Percentiles rank a stretch among this genome's conserved stretches.
These are phyloP conservation scores for Panagrolaimus sp. DNA, from an alignment of 1,140 invertebrate genomes.

Conservation along the genomic window DNA sequence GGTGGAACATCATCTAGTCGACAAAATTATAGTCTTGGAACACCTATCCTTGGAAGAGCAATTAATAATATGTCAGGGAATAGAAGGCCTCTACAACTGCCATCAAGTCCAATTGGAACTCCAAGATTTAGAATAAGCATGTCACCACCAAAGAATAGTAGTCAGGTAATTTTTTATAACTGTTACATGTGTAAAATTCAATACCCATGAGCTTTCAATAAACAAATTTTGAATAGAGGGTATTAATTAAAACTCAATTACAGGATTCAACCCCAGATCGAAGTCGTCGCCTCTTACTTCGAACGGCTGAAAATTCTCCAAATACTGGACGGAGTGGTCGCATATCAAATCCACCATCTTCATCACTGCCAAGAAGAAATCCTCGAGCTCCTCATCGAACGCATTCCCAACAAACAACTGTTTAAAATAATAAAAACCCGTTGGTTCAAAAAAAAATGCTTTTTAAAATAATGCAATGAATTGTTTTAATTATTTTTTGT, in stretches of 20 bases:
- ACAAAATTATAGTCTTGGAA: background rate
- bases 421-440: background rate
- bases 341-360: background rate
- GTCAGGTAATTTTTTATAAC: too few relatives aligned
- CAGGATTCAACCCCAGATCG: background rate
- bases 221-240: background rate
- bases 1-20: background rate
- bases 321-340: too few relatives aligned
- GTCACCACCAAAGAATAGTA: conserved; percentile 6
- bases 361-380: conserved; percentile 1
- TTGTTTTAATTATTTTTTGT: too few relatives aligned
- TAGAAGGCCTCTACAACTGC: background rate
- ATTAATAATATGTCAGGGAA: background rate
- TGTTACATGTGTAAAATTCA: too few relatives aligned
- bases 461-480: too few relatives aligned
- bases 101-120: background rate
- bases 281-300: background rate
- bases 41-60: background rate
- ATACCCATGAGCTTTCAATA: too few relatives aligned
- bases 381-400: conserved; percentile 2
- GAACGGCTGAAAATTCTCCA: background rate
- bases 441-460: too few relatives aligned
- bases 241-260: background rate
- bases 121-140: conserved; percentile 4
- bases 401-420: conserved; percentile 9